phyloP scores from a whole-genome alignment of 1,140 invertebrate genomes.

The Rhyacophila brunnea region DNA sequence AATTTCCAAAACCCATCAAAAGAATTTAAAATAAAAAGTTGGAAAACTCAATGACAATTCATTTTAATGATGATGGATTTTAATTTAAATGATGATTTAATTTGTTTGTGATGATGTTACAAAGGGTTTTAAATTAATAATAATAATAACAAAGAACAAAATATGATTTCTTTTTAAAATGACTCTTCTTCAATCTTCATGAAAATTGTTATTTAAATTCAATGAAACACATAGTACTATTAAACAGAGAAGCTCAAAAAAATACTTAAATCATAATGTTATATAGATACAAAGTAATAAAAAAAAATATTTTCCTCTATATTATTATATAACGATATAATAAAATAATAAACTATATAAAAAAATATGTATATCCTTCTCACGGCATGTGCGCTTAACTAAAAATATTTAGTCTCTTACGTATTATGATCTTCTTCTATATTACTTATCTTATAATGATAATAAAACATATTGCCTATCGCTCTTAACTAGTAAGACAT shows the following conservation, averaged over 20 bases:
- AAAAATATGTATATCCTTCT: slow-evolving; percentile 2
- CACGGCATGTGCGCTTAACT: slow-evolving; percentile 22
- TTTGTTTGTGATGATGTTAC: no score
- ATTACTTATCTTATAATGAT: slow-evolving; percentile 12
- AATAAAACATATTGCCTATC: slow-evolving; percentile 4
- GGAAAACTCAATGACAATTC: no score
- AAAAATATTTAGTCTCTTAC: slow-evolving; percentile 15
- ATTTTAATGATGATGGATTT: no score
- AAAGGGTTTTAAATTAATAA: no score
- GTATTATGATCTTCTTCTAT: slow-evolving; percentile 10
- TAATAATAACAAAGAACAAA: no score
- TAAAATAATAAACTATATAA: slow-evolving; percentile 3
- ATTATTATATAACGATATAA: slow-evolving; percentile 7
- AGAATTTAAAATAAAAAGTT: no score
- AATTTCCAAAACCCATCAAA: no score
- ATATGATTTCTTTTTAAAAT: no score
- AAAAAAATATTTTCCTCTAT: slow-evolving; percentile 19
- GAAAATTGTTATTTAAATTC: neutral
- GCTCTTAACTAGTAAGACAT: slow-evolving; percentile 2
- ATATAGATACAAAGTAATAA: slow-evolving; percentile 3
- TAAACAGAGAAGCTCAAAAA: neutral
- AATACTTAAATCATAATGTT: neutral
- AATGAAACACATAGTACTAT: neutral
- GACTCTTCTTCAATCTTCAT: neutral
- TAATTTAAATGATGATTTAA: no score